phyloP scores from a whole-genome alignment of 2,888 invertebrate species.

The Phasia obesa region DNA sequence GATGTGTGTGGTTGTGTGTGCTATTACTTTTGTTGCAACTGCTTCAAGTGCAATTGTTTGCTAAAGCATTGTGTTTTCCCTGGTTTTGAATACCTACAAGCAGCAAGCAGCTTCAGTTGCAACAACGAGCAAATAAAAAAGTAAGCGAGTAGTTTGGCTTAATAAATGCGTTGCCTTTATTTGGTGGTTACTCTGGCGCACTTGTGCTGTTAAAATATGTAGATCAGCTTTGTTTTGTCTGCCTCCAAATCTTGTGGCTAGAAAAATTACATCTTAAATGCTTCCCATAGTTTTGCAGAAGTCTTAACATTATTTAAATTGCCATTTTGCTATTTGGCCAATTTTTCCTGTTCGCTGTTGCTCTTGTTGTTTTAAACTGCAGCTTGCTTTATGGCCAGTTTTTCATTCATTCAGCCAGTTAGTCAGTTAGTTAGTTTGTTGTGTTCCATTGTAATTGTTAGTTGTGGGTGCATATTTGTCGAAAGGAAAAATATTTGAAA shows the following conservation, averaged over 20 bases:
- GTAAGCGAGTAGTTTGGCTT: conserved; percentile 45
- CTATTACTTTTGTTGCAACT: conserved; percentile 15
- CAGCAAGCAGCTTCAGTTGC: not conserved
- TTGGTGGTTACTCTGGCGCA: conserved; percentile 68
- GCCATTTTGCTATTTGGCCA: conserved; percentile 51
- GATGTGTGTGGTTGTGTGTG: not conserved
- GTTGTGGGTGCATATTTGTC: conserved; percentile 70
- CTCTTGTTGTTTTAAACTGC: conserved; percentile 19
- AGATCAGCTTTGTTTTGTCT: conserved; percentile 55
- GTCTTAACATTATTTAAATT: conserved; percentile 70
- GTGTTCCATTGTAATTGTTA: conserved; percentile 16
- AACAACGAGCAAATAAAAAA: conserved; percentile 1
- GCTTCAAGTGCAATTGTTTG: conserved; percentile 55
- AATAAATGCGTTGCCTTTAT: conserved; percentile 70
- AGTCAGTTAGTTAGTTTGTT: conserved; percentile 16
- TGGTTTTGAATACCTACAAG: not conserved
- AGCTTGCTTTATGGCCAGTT: conserved; percentile 48
- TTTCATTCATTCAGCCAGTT: conserved; percentile 52
- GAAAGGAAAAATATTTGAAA: conserved; percentile 58
- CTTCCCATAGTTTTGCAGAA: conserved; percentile 70
- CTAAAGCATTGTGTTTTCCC: conserved; percentile 14
- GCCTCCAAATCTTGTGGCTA: not conserved
- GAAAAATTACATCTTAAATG: conserved; percentile 69
- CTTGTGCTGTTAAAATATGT: conserved; percentile 70
- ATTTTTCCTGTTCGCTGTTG: conserved; percentile 31